A percentile compares a stretch with the other conserved stretches of the same genome.
Evolutionary conservation across 2,797 vertebrate genomes (phyloP).

Genomic region (Brotula barbata): DNA sequence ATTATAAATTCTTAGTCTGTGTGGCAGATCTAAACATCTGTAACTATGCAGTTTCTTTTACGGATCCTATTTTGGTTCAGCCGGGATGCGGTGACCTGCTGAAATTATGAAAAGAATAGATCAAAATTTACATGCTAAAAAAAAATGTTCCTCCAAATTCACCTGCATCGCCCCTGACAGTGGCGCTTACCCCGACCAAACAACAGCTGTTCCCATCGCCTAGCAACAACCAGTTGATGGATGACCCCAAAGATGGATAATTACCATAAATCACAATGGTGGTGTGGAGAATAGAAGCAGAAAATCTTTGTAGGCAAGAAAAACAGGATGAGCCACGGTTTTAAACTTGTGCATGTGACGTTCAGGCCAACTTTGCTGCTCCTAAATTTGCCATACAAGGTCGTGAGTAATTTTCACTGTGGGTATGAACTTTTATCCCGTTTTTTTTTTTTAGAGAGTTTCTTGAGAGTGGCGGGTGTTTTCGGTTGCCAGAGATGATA

Average conservation of each 20-base stretch:
- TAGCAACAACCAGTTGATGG: constrained; percentile 99
- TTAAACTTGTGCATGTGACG: constrained; percentile 41
- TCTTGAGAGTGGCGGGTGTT: constrained; percentile 30
- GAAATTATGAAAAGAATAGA: constrained; percentile 21
- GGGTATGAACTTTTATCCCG: too few species aligned
- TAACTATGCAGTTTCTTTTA: neutral
- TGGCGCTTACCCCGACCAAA: constrained; percentile 91
- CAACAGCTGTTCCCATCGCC: constrained; percentile 98
- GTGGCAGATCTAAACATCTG: neutral
- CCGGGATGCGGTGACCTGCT: constrained; percentile 14
- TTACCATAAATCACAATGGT: constrained; percentile 99
- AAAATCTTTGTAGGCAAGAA: constrained; percentile 74
- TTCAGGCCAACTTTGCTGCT: constrained; percentile 38
- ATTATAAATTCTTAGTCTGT: neutral
- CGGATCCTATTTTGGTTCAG: neutral
- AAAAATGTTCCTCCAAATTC: constrained; percentile 65
- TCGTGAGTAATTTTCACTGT: neutral
- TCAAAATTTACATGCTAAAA: constrained; percentile 29
- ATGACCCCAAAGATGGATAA: constrained; percentile 99
- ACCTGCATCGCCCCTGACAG: constrained; percentile 82
- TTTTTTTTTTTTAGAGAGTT: constrained; percentile 13
- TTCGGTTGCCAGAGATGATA: constrained; percentile 17
- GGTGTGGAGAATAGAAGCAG: constrained; percentile 85
- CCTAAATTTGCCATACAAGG: constrained; percentile 19
- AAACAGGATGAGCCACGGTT: constrained; percentile 84